Conservation (phyloP, 2,888 invertebrate genomes). For the Athalia circularis region DNA sequence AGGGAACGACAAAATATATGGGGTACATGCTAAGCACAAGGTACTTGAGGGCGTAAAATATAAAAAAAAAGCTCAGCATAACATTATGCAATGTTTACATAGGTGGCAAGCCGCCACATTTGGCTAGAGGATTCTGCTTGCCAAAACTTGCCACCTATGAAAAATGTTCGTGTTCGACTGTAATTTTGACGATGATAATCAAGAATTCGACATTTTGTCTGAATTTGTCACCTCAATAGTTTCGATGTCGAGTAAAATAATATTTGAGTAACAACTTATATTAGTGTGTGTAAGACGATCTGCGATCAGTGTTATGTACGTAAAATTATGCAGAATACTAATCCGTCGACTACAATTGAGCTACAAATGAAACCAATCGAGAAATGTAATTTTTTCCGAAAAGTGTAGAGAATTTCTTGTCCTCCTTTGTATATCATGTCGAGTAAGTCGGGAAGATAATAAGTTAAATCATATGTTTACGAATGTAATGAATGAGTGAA, state of each 20-base stretch:
- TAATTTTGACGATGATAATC: too few relatives aligned
- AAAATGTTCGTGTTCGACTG: background rate
- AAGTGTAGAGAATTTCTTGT: background rate
- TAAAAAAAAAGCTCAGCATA: background rate
- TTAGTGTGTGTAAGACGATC: background rate
- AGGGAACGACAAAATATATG: slow-evolving; percentile 53
- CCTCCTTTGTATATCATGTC: background rate
- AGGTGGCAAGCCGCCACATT: slow-evolving; percentile 23
- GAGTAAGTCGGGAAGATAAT: background rate
- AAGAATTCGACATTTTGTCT: too few relatives aligned
- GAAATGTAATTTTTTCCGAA: background rate
- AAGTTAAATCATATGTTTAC: slow-evolving; percentile 8
- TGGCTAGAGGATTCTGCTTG: background rate
- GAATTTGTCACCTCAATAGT: too few relatives aligned
- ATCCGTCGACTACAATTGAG: too few relatives aligned
- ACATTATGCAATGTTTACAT: background rate
- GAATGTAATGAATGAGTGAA: slow-evolving; percentile 32
- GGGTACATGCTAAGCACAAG: slow-evolving; percentile 56
- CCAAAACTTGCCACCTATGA: slow-evolving; percentile 27
- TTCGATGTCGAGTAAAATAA: background rate
- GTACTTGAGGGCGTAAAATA: slow-evolving; percentile 1
- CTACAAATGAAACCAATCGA: background rate
- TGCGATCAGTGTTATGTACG: slow-evolving; percentile 23
- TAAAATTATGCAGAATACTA: slow-evolving; percentile 7
- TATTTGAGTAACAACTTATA: too few relatives aligned